Percentiles rank a stretch among this genome's conserved stretches.
phyloP scores from a whole-genome alignment of 1,140 invertebrate genomes.

The Drosophila melanica region DNA sequence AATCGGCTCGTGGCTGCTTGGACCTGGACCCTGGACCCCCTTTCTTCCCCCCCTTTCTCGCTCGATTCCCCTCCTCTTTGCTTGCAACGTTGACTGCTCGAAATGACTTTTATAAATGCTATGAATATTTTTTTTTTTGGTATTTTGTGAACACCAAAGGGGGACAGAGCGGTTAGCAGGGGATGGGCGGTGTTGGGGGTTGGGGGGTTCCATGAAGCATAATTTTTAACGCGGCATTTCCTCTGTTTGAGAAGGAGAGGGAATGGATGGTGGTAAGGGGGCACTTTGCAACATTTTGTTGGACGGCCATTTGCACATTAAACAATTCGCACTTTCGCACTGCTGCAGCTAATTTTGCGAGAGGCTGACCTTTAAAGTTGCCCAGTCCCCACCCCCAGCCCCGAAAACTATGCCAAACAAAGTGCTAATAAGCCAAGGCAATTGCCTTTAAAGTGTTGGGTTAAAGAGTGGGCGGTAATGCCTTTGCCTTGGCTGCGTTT shows the following conservation, averaged over 20 bases:
- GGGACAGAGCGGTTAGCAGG: not conserved
- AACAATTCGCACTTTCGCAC: conserved; percentile 63
- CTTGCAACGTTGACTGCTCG: conserved; percentile 36
- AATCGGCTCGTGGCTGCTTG: not conserved
- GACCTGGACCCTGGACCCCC: not conserved
- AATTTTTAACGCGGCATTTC: conserved; percentile 80
- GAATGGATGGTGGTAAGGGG: conserved; percentile 30
- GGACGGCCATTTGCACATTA: conserved; percentile 64
- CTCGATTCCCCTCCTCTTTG: too few species aligned
- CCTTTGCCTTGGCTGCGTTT: conserved; percentile 31
- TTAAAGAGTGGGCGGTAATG: not conserved
- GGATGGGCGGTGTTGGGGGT: not conserved
- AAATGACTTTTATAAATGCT: conserved; percentile 81
- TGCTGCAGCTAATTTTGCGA: conserved; percentile 69
- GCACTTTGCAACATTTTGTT: conserved; percentile 45
- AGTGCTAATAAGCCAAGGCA: conserved; percentile 64
- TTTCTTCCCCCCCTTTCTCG: not conserved
- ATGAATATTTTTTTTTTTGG: conserved; percentile 67
- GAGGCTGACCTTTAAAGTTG: conserved; percentile 43
- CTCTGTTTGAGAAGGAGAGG: conserved; percentile 27
- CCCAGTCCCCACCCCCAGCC: too few species aligned
- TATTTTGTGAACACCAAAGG: conserved; percentile 5
- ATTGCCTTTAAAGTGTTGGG: conserved; percentile 53
- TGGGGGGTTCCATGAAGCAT: conserved; percentile 31
- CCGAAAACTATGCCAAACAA: conserved; percentile 21